Evolutionary conservation across 2,888 invertebrate species (phyloP).

Genomic region (Seira sanloemensis): DNA sequence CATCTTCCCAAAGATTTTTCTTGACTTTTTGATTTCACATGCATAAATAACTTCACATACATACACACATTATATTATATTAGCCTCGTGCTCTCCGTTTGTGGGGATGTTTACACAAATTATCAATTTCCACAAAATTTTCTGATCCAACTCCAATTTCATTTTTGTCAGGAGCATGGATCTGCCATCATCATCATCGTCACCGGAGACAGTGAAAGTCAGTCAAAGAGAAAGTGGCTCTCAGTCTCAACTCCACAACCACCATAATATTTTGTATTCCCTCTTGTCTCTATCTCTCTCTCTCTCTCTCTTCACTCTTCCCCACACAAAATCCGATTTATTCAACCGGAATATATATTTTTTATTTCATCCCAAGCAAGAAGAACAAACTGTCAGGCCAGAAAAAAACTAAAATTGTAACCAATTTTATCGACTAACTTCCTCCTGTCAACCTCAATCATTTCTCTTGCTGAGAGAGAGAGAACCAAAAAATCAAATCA

Average conservation of each 20-base stretch:
- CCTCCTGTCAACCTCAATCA: constrained; percentile 20
- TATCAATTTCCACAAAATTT: neutral
- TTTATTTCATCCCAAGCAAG: neutral
- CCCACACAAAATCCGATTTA: neutral
- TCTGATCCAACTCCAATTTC: neutral
- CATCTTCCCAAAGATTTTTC: too few relatives aligned
- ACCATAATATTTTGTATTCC: neutral
- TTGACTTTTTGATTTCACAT: too few relatives aligned
- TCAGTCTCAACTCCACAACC: too few relatives aligned
- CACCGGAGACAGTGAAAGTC: neutral
- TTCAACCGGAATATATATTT: constrained; percentile 4
- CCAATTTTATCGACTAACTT: neutral
- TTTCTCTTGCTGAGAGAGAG: neutral
- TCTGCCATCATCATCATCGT: neutral
- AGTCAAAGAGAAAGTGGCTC: neutral
- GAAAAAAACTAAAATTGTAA: too few relatives aligned
- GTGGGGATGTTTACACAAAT: constrained; percentile 4
- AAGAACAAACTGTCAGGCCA: constrained; percentile 4
- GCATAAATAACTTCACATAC: too few relatives aligned
- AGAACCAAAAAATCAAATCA: neutral
- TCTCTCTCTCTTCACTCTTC: too few relatives aligned
- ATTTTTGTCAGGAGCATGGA: constrained; percentile 1
- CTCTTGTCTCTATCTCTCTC: too few relatives aligned
- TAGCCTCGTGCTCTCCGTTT: too few relatives aligned
- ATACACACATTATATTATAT: too few relatives aligned